Evolutionary conservation across 2,888 invertebrate genomes (phyloP).

Genomic region (Synanthedon andrenaeformis): DNA sequence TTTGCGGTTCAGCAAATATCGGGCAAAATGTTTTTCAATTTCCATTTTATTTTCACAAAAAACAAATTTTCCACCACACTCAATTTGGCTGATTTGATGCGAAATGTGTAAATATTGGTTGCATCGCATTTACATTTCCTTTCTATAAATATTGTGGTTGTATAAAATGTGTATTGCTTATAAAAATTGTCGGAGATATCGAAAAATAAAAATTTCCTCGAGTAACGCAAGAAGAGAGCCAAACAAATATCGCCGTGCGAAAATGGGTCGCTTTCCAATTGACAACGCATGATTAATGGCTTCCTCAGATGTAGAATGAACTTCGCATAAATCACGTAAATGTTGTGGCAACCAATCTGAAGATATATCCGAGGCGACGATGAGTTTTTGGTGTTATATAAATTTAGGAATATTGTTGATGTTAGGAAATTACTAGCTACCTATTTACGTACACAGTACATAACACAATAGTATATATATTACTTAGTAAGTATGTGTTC

Average conservation of each 20-base stretch:
- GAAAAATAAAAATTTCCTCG: conserved; percentile 15
- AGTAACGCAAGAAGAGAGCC: conserved; percentile 35
- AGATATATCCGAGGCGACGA: conserved; percentile 11
- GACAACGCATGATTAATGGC: conserved; percentile 52
- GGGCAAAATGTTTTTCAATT: conserved; percentile 29
- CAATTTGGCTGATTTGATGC: conserved; percentile 29
- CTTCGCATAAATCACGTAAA: conserved; percentile 44
- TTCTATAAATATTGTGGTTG: not conserved
- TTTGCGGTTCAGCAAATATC: conserved; percentile 18
- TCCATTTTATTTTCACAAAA: conserved; percentile 23
- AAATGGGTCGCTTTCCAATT: conserved; percentile 53
- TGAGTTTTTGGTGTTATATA: not conserved
- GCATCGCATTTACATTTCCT: not conserved
- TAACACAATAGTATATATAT: no score
- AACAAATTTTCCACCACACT: conserved; percentile 25
- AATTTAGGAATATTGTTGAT: not conserved
- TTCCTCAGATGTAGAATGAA: conserved; percentile 14
- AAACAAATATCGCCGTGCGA: conserved; percentile 34
- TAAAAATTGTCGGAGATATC: not conserved
- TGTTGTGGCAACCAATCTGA: conserved; percentile 30
- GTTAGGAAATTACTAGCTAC: no score
- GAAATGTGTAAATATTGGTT: conserved; percentile 17
- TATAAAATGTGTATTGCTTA: not conserved
- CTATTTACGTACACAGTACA: no score
- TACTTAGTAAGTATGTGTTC: no score